A percentile compares a stretch with the other conserved stretches of the same genome.
These are phyloP conservation scores for Ecliptopera silaceata DNA, from an alignment of 2,888 invertebrate species.

Conservation along the genomic window DNA sequence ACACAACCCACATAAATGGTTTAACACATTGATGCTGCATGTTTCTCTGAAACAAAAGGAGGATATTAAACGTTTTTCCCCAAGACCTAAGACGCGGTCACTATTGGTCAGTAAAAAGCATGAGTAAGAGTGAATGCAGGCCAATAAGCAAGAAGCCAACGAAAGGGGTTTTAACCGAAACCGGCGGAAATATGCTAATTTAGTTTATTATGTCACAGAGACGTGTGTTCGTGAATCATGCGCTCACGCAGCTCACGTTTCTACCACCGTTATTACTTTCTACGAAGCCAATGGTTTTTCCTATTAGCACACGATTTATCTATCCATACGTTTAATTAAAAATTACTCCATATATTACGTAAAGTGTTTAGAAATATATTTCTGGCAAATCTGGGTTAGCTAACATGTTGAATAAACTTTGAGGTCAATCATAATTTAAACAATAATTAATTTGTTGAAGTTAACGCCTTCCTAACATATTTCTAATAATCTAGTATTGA, in stretches of 20 bases:
- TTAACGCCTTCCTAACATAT: too few species aligned
- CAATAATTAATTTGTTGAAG: too few species aligned
- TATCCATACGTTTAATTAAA: slow-evolving; percentile 23
- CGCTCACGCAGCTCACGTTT: slow-evolving; percentile 55
- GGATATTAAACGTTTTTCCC: slow-evolving; percentile 19
- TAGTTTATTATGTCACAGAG: slow-evolving; percentile 78
- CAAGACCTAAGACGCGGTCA: slow-evolving; percentile 15
- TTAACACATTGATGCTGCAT: background rate
- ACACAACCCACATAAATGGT: background rate
- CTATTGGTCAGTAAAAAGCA: slow-evolving; percentile 22
- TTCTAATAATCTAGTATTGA: too few species aligned
- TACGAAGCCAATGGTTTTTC: slow-evolving; percentile 58
- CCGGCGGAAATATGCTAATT: slow-evolving; percentile 73
- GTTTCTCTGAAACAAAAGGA: slow-evolving; percentile 35
- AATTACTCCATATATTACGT: background rate
- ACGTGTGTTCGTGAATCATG: slow-evolving; percentile 74
- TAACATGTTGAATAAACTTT: too few species aligned
- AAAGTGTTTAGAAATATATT: background rate
- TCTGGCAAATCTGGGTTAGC: too few species aligned
- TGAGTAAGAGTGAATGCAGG: slow-evolving; percentile 51
- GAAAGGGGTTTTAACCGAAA: slow-evolving; percentile 61
- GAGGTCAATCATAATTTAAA: too few species aligned
- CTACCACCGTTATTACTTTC: slow-evolving; percentile 79
- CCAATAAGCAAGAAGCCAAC: slow-evolving; percentile 43
- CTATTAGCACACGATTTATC: slow-evolving; percentile 39